Percentiles rank a stretch among this genome's conserved stretches.
phyloP scores from a whole-genome alignment of 2,797 vertebrate species.

The Tenualosa thibaudeaui region DNA sequence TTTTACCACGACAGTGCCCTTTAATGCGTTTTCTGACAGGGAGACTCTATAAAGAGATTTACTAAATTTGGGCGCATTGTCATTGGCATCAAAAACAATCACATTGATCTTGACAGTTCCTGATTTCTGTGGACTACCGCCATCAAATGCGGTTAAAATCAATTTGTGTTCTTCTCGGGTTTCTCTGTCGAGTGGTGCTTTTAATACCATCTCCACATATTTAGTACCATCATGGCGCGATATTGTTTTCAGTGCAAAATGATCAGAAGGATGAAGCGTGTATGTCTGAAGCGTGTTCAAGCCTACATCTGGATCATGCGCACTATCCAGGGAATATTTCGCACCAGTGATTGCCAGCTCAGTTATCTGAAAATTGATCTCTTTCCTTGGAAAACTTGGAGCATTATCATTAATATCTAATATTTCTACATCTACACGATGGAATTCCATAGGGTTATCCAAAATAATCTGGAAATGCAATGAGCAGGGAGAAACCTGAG shows the following conservation, averaged over 20 bases:
- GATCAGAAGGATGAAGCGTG: slow-evolving; percentile 60
- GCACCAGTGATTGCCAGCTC: slow-evolving; percentile 61
- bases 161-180: slow-evolving; percentile 53
- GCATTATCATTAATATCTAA: slow-evolving; percentile 73
- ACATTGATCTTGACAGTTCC: slow-evolving; percentile 66
- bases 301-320: slow-evolving; percentile 67
- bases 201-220: slow-evolving; percentile 59
- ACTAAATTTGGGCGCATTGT: slow-evolving; percentile 59
- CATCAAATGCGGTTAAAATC: slow-evolving; percentile 54
- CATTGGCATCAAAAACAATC: slow-evolving; percentile 70
- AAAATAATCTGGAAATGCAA: slow-evolving; percentile 78
- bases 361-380: slow-evolving; percentile 61
- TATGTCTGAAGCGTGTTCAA: slow-evolving; percentile 65
- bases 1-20: slow-evolving; percentile 53
- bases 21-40: slow-evolving; percentile 53
- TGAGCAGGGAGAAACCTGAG: slow-evolving; percentile 66
- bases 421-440: slow-evolving; percentile 68
- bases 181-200: slow-evolving; percentile 64
- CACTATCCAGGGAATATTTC: slow-evolving; percentile 66
- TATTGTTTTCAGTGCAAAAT: slow-evolving; percentile 67
- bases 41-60: slow-evolving; percentile 59
- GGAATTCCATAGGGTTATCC: slow-evolving; percentile 79
- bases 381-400: slow-evolving; percentile 58
- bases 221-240: slow-evolving; percentile 58
- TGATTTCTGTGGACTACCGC: slow-evolving; percentile 56